Percentiles rank a stretch among this genome's conserved stretches.
phyloP scores from a whole-genome alignment of 64 coral and sea anemone genomes.

The Pocillopora damicornis region DNA sequence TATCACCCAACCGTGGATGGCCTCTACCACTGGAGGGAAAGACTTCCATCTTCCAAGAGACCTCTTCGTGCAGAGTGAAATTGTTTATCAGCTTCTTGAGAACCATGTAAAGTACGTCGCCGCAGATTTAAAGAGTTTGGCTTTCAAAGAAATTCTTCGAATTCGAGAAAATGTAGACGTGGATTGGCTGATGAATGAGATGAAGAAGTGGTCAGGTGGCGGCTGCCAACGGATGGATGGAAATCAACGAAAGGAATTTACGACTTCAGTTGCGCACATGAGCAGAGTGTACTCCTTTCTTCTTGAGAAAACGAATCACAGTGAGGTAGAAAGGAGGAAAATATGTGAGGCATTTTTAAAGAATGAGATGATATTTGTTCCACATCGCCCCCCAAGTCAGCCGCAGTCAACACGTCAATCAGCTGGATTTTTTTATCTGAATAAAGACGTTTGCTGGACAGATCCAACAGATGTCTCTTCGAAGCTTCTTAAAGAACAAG shows the following conservation, averaged over 20 bases:
- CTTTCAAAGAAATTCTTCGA: conserved; percentile 46
- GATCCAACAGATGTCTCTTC: conserved; percentile 54
- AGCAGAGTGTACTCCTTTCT: conserved; percentile 60
- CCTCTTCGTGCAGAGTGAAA: conserved; percentile 27
- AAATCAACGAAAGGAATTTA: conserved; percentile 34
- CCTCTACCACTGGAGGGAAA: not conserved
- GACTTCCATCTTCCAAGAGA: conserved; percentile 30
- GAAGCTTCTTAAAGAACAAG: conserved; percentile 18
- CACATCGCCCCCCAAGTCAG: not conserved
- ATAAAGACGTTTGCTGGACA: conserved; percentile 78
- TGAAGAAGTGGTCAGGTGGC: conserved; percentile 52
- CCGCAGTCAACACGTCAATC: not conserved
- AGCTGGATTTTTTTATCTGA: conserved; percentile 47
- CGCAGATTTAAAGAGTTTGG: conserved; percentile 22
- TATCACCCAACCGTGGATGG: conserved; percentile 45
- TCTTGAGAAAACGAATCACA: conserved; percentile 3
- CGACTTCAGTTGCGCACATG: conserved; percentile 63
- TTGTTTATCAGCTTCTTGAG: conserved; percentile 43
- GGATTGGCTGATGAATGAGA: conserved; percentile 53
- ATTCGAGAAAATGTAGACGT: conserved; percentile 33
- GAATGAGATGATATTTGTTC: conserved; percentile 66
- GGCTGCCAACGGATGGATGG: not conserved
- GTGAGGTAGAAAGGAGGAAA: conserved; percentile 4
- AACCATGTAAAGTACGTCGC: conserved; percentile 48
- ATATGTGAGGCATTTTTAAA: conserved; percentile 51